These are phyloP conservation scores for Drosophila subsilvestris DNA, from an alignment of 2,888 invertebrate genomes.

Conservation along the genomic window DNA sequence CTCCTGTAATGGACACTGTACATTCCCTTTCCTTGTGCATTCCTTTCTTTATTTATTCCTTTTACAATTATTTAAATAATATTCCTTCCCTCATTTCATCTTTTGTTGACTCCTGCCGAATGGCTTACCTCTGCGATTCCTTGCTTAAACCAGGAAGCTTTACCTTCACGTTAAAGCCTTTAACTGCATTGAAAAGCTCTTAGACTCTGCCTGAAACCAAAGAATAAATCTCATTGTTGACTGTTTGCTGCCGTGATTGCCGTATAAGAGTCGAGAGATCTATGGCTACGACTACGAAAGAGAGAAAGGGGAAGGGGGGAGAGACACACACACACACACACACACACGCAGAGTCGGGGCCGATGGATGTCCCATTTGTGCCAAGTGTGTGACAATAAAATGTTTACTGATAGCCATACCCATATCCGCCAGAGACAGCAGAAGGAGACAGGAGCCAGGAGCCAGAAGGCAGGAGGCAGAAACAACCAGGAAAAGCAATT, in stretches of 20 bases:
- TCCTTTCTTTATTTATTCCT: neutral
- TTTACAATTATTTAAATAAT: neutral
- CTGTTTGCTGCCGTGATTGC: conserved; percentile 72
- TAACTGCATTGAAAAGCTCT: conserved; percentile 38
- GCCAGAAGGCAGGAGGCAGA: conserved; percentile 12
- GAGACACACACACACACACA: conserved; percentile 24
- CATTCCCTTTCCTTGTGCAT: neutral
- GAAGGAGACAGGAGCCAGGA: conserved; percentile 13
- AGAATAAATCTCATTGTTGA: conserved; percentile 61
- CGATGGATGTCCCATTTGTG: conserved; percentile 66
- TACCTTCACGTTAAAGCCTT: conserved; percentile 16
- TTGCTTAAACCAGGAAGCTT: conserved; percentile 19
- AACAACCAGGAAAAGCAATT: conserved; percentile 63
- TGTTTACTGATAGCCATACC: conserved; percentile 75
- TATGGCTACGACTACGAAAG: conserved; percentile 29
- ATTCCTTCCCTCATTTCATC: neutral
- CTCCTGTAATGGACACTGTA: neutral
- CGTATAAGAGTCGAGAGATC: conserved; percentile 64
- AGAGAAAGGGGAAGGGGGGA: neutral
- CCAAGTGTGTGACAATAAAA: conserved; percentile 80
- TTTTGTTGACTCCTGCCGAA: neutral
- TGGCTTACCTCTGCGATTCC: conserved; percentile 25
- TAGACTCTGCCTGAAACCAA: conserved; percentile 35
- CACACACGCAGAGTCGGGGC: conserved; percentile 26
- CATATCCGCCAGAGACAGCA: conserved; percentile 12